Conservation (phyloP, 2,888 invertebrate genomes). For the Noctua pronuba region DNA sequence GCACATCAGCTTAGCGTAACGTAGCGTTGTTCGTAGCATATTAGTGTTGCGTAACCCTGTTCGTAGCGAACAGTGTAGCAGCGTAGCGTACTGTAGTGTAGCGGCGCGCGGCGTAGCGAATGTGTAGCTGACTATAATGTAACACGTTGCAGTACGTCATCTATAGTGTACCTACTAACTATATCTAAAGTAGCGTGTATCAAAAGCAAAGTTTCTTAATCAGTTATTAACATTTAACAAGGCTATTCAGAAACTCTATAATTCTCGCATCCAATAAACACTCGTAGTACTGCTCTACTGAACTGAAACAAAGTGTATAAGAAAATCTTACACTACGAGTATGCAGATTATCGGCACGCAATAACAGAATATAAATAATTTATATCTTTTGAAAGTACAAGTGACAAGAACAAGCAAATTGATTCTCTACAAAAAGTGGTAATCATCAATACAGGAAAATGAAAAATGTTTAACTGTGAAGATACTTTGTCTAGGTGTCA, state of each 20-base stretch:
- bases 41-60: background rate
- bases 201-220: background rate
- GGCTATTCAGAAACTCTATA: constrained; percentile 1
- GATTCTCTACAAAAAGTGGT: constrained; percentile 38
- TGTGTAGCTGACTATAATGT: background rate
- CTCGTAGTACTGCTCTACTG: constrained; percentile 33
- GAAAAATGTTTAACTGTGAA: constrained; percentile 36
- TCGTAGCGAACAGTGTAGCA: background rate
- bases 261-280: background rate
- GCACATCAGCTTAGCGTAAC: constrained; percentile 4
- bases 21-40: background rate
- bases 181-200: background rate
- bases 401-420: constrained; percentile 37
- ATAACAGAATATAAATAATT: constrained; percentile 37
- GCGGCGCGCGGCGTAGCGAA: background rate
- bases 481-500: constrained; percentile 27
- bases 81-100: background rate
- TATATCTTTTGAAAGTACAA: constrained; percentile 51
- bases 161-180: background rate
- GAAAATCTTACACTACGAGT: constrained; percentile 24
- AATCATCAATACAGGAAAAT: constrained; percentile 28
- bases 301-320: constrained; percentile 25
- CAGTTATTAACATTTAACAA: background rate
- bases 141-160: background rate
- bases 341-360: constrained; percentile 32